Conservation (phyloP, 2,797 vertebrate genomes). For the Nyctalus aviator region DNA sequence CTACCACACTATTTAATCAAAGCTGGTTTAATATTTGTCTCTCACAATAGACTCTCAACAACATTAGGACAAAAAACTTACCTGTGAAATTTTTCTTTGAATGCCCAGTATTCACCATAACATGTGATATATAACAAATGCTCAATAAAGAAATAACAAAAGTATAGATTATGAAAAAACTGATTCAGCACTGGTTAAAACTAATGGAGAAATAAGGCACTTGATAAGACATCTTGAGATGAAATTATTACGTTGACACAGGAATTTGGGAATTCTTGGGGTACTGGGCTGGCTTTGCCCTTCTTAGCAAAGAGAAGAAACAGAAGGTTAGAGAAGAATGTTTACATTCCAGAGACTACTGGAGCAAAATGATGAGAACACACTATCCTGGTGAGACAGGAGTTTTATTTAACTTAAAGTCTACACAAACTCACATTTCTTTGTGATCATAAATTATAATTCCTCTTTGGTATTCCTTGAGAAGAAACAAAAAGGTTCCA, state of each 20-base stretch:
- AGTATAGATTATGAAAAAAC: not conserved
- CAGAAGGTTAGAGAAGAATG: not conserved
- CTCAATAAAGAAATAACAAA: not conserved
- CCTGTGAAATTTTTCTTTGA: not conserved
- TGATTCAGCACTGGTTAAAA: conserved; percentile 14
- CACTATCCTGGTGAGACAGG: not conserved
- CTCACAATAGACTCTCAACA: not conserved
- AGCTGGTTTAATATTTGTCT: not conserved
- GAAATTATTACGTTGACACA: conserved; percentile 11
- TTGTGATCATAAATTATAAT: conserved; percentile 13
- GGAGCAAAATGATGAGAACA: not conserved
- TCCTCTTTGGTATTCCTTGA: conserved; percentile 11
- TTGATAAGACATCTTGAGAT: conserved; percentile 28
- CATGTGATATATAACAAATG: not conserved
- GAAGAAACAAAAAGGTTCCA: conserved; percentile 2
- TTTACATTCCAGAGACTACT: conserved; percentile 5
- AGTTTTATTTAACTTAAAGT: conserved; percentile 13
- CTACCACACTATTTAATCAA: not conserved
- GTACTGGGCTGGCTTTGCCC: not conserved
- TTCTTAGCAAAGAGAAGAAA: conserved; percentile 45
- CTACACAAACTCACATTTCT: not conserved
- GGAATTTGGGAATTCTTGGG: not conserved
- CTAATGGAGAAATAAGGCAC: not conserved
- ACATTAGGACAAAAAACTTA: too few relatives aligned
- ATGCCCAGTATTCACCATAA: not conserved